Conservation (phyloP, 2,797 vertebrate species). For the Rhyacichthys aspro region DNA sequence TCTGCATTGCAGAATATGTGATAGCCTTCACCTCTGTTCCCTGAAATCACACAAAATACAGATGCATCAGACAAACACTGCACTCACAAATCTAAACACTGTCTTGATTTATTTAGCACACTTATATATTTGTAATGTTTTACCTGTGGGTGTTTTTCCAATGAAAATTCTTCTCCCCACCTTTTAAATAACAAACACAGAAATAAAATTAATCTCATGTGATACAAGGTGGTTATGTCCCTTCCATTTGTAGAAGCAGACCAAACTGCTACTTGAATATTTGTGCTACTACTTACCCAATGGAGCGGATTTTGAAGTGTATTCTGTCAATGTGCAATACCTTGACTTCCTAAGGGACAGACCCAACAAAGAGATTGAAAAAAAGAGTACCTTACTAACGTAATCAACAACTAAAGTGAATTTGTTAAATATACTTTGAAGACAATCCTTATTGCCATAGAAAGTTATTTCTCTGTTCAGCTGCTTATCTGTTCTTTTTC, state of each 20-base stretch:
- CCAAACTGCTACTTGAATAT: background rate
- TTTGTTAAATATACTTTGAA: too few species aligned
- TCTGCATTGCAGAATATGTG: slow-evolving; percentile 98
- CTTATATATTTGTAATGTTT: background rate
- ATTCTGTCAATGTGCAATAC: slow-evolving; percentile 89
- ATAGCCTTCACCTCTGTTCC: slow-evolving; percentile 99
- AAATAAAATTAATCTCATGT: slow-evolving; percentile 3
- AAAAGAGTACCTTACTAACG: too few species aligned
- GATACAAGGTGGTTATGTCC: background rate
- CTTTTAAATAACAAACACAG: slow-evolving; percentile 69
- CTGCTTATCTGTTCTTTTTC: background rate
- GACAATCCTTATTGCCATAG: too few species aligned
- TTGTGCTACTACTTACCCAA: slow-evolving; percentile 86
- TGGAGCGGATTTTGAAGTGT: slow-evolving; percentile 89
- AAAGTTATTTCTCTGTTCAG: too few species aligned
- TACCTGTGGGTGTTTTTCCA: slow-evolving; percentile 96
- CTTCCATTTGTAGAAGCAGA: background rate
- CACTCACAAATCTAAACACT: too few species aligned
- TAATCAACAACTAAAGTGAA: background rate
- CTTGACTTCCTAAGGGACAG: slow-evolving; percentile 89
- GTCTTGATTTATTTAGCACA: background rate
- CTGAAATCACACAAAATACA: slow-evolving; percentile 70
- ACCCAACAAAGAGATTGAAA: background rate
- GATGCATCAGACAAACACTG: too few species aligned
- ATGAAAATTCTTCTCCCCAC: slow-evolving; percentile 95